Evolutionary conservation across 1,140 invertebrate genomes (phyloP).

Genomic region (Callitettix versicolor): DNA sequence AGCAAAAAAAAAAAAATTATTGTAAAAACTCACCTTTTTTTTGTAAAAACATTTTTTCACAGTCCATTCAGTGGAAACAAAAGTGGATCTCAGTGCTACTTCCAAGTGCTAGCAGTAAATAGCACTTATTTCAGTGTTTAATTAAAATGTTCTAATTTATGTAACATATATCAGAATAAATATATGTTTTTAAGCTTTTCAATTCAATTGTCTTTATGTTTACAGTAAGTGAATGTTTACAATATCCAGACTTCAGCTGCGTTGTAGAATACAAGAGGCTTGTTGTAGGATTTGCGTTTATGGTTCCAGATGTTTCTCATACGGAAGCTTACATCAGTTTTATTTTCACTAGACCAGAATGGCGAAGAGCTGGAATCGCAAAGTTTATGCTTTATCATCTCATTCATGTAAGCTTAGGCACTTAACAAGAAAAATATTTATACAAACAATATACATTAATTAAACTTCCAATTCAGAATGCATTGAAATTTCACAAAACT

Average conservation of each 20-base stretch:
- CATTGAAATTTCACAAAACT: not conserved
- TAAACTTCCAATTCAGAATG: not conserved
- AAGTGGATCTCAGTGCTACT: too few species aligned
- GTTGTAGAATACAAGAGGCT: conserved; percentile 76
- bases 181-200: too few species aligned
- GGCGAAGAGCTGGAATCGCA: conserved; percentile 69
- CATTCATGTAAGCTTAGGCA: conserved; percentile 49
- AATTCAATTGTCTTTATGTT: too few species aligned
- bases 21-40: too few species aligned
- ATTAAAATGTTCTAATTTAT: too few species aligned
- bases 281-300: conserved; percentile 77
- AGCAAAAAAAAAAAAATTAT: too few species aligned
- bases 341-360: conserved; percentile 75
- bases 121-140: too few species aligned
- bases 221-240: conserved; percentile 75
- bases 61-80: too few species aligned
- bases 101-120: too few species aligned
- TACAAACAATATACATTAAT: conserved; percentile 1
- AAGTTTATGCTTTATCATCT: conserved; percentile 88
- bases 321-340: conserved; percentile 83
- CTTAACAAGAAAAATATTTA: not conserved
- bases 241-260: conserved; percentile 87
- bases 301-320: conserved; percentile 67
- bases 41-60: too few species aligned
- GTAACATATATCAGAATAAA: too few species aligned